These are phyloP conservation scores for Chrysolina americana DNA, from an alignment of 2,888 invertebrate genomes.

Conservation along the genomic window DNA sequence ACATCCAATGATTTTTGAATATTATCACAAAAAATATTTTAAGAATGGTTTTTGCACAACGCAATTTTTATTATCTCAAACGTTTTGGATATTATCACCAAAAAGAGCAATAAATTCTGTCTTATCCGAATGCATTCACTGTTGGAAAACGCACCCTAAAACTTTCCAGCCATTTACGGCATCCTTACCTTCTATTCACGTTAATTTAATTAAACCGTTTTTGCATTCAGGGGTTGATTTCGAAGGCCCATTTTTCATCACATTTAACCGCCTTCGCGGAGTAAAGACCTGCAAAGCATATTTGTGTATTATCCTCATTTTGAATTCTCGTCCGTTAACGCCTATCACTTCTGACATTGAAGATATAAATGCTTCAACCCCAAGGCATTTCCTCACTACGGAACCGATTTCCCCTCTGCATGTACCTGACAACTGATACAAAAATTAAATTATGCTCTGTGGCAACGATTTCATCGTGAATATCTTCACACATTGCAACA, in stretches of 20 bases:
- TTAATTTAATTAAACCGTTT: too few relatives aligned
- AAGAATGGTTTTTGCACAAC: not conserved
- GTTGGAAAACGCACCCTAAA: too few relatives aligned
- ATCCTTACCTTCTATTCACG: too few relatives aligned
- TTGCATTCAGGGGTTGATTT: too few relatives aligned
- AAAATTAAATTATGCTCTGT: not conserved
- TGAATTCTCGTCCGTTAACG: too few relatives aligned
- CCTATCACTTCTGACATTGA: not conserved
- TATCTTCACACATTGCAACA: not conserved
- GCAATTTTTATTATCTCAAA: not conserved
- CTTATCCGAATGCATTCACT: too few relatives aligned
- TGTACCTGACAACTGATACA: not conserved
- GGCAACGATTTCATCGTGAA: slow-evolving; percentile 5
- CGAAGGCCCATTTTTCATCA: too few relatives aligned
- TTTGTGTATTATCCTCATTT: too few relatives aligned
- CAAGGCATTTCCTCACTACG: not conserved
- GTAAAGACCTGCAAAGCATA: too few relatives aligned
- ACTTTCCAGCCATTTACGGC: too few relatives aligned
- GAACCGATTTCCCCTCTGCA: not conserved
- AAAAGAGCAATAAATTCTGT: not conserved
- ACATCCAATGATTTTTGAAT: not conserved
- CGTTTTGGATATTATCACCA: not conserved
- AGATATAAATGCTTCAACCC: too few relatives aligned
- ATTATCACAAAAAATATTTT: slow-evolving; percentile 7
- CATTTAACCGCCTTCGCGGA: too few relatives aligned